Evolutionary conservation across 2,888 invertebrate genomes (phyloP), one percentile per base, ranked within the genome.

Genomic region (Harmothoe impar): DNA sequence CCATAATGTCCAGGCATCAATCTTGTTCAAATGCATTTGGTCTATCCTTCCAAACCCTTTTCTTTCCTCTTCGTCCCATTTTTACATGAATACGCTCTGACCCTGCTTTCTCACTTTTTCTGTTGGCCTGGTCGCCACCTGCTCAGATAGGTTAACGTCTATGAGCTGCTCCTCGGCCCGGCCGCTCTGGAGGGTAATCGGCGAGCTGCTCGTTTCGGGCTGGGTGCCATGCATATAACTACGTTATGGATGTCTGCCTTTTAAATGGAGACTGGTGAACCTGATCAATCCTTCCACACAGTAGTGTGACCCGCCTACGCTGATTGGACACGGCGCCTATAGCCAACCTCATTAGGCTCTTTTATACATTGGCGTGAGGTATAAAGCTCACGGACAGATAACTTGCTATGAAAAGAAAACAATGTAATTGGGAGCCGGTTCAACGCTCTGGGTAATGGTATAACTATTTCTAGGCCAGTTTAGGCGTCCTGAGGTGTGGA

Each of bases 261-360:
- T 81, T 81, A 81, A n/a, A 43, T 81, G 81, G 81, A 35, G 81
- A 20, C 5, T 81, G 5, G n/a, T 43, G 35, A 81, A 43, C 43
- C 35, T 81, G 15, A 81, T 81, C 81, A 81, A 81, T 81, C 81
- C 7, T 81, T 35, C 0, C 77, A 77, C 81, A 81, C 20, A 81
- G 77, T 31, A 1, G 3, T 43, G 35, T 81, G 81, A 81, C 81
- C 81, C 43, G 43, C 81, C n/a, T 7, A 23, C 23, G 81, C 17
- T 23, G 81, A 35, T 35, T 10, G 43, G 81, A 23, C 33, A 35
- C 43, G 23, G 29, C 43, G 81, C 81, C 81, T n/a, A 43, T 43
- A 23, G 35, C 81, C 35, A 81, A 81, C 81, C 35, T 81, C 81
- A 81, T 81, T 81, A 81, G 81, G 81, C 15, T 33, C 33, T 43